Percentiles rank a stretch among this genome's conserved stretches.
phyloP scores from a whole-genome alignment of 2,888 invertebrate genomes.

The Ommatoiulus sabulosus region DNA sequence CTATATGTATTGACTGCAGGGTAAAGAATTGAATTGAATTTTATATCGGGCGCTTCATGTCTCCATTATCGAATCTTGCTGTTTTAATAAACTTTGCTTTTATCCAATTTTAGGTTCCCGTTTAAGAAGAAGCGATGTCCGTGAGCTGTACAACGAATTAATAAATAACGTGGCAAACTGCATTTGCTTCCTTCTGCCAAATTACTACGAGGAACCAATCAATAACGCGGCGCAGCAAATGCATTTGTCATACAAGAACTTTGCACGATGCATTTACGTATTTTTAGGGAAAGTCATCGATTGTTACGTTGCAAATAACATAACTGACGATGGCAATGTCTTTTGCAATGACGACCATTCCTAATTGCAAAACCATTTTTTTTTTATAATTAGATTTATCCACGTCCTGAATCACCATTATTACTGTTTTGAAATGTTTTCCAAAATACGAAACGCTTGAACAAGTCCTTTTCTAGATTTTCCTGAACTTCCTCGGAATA shows the following conservation, averaged over 20 bases:
- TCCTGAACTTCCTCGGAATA: too few relatives aligned
- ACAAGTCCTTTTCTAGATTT: background rate
- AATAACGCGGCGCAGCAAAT: background rate
- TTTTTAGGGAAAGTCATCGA: background rate
- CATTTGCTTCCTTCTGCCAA: constrained; percentile 35
- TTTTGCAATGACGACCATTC: background rate
- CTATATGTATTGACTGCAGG: too few relatives aligned
- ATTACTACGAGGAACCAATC: background rate
- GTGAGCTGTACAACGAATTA: background rate
- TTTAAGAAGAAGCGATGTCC: background rate
- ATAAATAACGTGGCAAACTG: background rate
- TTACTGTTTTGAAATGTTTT: background rate
- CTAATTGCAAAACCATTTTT: background rate
- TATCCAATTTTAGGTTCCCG: background rate
- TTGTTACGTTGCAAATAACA: background rate
- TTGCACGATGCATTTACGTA: background rate
- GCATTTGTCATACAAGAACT: background rate
- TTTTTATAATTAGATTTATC: background rate
- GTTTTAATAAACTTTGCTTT: background rate
- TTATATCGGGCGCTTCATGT: too few relatives aligned
- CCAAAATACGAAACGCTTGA: background rate
- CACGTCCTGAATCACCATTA: background rate
- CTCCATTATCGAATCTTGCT: background rate
- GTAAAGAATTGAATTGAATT: too few relatives aligned
- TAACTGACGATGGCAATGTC: background rate